These are phyloP conservation scores for Sturmia bella DNA, from an alignment of 2,888 invertebrate genomes.

Conservation along the genomic window DNA sequence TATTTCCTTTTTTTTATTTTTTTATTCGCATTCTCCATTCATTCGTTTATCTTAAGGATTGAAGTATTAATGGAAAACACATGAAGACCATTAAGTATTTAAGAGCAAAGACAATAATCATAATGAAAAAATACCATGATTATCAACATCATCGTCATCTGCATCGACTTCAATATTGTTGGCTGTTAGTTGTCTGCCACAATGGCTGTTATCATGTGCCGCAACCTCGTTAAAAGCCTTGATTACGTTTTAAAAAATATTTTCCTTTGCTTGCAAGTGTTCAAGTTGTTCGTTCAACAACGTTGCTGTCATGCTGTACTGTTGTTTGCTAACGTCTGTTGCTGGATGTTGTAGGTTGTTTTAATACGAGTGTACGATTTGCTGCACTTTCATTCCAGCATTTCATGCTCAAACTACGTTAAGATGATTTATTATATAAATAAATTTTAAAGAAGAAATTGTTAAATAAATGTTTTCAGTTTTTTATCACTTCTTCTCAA, in stretches of 20 bases:
- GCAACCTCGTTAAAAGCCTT: conserved; percentile 56
- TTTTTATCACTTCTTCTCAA: background rate
- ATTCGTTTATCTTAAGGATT: conserved; percentile 55
- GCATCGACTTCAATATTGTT: conserved; percentile 14
- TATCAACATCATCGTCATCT: conserved; percentile 2
- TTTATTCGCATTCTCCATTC: background rate
- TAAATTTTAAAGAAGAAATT: conserved; percentile 47
- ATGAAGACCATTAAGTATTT: conserved; percentile 68
- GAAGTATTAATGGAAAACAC: conserved; percentile 64
- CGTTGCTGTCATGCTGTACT: conserved; percentile 19
- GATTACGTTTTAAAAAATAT: conserved; percentile 58
- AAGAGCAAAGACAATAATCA: conserved; percentile 50
- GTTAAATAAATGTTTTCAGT: conserved; percentile 36
- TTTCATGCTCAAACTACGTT: conserved; percentile 51
- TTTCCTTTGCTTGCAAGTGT: conserved; percentile 22
- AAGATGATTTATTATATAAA: conserved; percentile 64
- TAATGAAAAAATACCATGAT: conserved; percentile 14
- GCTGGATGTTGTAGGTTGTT: conserved; percentile 20
- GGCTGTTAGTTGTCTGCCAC: conserved; percentile 23
- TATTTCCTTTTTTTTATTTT: conserved; percentile 31
- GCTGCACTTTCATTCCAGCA: conserved; percentile 67
- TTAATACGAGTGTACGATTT: conserved; percentile 50
- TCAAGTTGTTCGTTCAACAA: conserved; percentile 32
- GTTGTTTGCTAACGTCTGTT: conserved; percentile 11
- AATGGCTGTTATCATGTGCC: conserved; percentile 48